Percentiles rank a stretch among this genome's conserved stretches.
Evolutionary conservation across 2,888 invertebrate species (phyloP).

Genomic region (Notocelia uddmanniana): DNA sequence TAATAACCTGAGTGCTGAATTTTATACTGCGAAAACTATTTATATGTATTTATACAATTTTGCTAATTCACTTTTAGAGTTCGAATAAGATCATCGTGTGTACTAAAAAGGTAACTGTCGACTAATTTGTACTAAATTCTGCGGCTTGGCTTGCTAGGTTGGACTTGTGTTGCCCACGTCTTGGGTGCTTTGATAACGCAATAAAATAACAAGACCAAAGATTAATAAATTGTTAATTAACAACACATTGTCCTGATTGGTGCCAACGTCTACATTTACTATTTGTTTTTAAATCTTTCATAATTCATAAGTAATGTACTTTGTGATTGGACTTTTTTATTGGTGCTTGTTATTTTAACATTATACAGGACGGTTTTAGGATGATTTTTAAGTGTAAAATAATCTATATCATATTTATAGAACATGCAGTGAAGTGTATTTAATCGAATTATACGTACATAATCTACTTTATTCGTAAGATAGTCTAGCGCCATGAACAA

Average conservation of each 20-base stretch:
- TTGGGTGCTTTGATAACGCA: conserved; percentile 51
- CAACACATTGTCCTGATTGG: conserved; percentile 64
- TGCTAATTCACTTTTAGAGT: conserved; percentile 48
- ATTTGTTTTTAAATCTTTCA: conserved; percentile 56
- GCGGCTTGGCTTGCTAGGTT: conserved; percentile 12
- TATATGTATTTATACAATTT: conserved; percentile 13
- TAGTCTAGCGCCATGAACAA: conserved; percentile 43
- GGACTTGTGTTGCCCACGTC: conserved; percentile 52
- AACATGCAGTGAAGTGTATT: conserved; percentile 37
- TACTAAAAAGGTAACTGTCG: conserved; percentile 45
- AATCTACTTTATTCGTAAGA: conserved; percentile 35
- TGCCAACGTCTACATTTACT: conserved; percentile 62
- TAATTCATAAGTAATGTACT: conserved; percentile 42
- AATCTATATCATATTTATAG: conserved; percentile 39
- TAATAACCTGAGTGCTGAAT: conserved; percentile 4
- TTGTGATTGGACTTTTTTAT: conserved; percentile 44
- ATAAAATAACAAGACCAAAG: conserved; percentile 79
- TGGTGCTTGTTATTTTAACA: conserved; percentile 51
- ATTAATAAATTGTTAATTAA: conserved; percentile 68
- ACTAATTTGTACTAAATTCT: conserved; percentile 32
- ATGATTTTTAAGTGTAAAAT: conserved; percentile 38
- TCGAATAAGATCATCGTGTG: conserved; percentile 49
- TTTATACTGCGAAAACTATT: conserved; percentile 12
- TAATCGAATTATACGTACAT: conserved; percentile 43
- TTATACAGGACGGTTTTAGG: conserved; percentile 36